phyloP scores from a whole-genome alignment of 2,113 vertebrate species.

The crab-eating macaque (Macaca fascicularis) region DNA sequence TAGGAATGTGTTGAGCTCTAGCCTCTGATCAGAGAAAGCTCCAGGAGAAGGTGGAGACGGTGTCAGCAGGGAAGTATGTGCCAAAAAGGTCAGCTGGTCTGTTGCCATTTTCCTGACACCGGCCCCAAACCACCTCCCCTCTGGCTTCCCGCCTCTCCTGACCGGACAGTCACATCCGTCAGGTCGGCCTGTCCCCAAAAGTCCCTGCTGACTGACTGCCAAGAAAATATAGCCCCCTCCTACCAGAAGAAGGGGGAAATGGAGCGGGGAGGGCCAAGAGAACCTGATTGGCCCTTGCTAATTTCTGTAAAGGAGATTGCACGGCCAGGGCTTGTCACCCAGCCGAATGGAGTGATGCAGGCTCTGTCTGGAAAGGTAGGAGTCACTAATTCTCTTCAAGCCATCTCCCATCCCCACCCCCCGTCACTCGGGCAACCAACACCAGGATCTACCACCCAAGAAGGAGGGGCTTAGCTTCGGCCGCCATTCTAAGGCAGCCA shows the following conservation, averaged over 20 bases:
- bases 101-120: slow-evolving; percentile 70
- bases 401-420: neutral
- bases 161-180: slow-evolving; percentile 66
- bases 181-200: slow-evolving; percentile 68
- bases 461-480: slow-evolving; percentile 66
- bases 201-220: slow-evolving; percentile 74
- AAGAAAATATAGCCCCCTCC: slow-evolving; percentile 67
- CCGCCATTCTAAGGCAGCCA: slow-evolving; percentile 64
- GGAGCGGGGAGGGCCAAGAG: slow-evolving; percentile 75
- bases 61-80: slow-evolving; percentile 33
- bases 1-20: slow-evolving; percentile 68
- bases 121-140: slow-evolving; percentile 44
- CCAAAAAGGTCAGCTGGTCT: slow-evolving; percentile 69
- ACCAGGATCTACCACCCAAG: neutral
- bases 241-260: slow-evolving; percentile 19
- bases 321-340: slow-evolving; percentile 25
- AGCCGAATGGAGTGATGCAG: slow-evolving; percentile 46
- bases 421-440: neutral
- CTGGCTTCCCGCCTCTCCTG: slow-evolving; percentile 61
- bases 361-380: slow-evolving; percentile 50
- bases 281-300: slow-evolving; percentile 40
- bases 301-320: slow-evolving; percentile 78
- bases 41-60: slow-evolving; percentile 47
- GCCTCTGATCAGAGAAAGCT: slow-evolving; percentile 58
- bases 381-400: slow-evolving; percentile 18